Conservation (phyloP, 2,888 invertebrate genomes). For the Norana najaformis region DNA sequence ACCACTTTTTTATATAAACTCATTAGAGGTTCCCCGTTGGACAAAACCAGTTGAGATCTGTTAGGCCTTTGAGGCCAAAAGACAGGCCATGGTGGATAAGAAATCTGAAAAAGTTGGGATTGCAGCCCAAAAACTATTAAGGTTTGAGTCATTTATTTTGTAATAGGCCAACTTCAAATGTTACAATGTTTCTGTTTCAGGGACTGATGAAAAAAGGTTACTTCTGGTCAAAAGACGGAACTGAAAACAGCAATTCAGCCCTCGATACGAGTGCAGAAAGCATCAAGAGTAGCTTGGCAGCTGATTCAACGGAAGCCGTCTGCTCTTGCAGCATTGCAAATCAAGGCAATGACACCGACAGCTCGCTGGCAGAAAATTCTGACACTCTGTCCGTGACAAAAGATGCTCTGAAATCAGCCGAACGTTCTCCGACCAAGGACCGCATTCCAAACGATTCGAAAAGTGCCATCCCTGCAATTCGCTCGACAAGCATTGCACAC, state of each 20-base stretch:
- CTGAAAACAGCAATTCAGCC: background rate
- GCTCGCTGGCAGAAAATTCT: background rate
- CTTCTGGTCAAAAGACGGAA: background rate
- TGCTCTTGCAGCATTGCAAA: background rate
- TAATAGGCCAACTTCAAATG: background rate
- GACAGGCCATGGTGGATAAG: too few relatives aligned
- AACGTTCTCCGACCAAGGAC: background rate
- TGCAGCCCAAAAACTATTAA: background rate
- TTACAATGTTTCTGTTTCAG: background rate
- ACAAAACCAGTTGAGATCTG: too few relatives aligned
- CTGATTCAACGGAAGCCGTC: background rate
- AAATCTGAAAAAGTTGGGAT: too few relatives aligned
- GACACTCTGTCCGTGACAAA: background rate
- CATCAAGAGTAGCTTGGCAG: constrained; percentile 21
- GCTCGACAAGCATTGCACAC: background rate
- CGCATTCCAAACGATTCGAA: background rate
- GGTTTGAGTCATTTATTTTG: background rate
- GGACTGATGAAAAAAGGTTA: background rate
- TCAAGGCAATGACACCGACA: background rate
- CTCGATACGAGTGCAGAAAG: background rate
- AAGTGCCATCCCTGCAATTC: background rate
- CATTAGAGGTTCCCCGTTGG: too few relatives aligned
- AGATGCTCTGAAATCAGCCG: background rate
- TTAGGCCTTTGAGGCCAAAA: too few relatives aligned
- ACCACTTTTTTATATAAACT: too few relatives aligned